Evolutionary conservation across 1,140 invertebrate genomes (phyloP).

Genomic region (Anthonomus grandis): DNA sequence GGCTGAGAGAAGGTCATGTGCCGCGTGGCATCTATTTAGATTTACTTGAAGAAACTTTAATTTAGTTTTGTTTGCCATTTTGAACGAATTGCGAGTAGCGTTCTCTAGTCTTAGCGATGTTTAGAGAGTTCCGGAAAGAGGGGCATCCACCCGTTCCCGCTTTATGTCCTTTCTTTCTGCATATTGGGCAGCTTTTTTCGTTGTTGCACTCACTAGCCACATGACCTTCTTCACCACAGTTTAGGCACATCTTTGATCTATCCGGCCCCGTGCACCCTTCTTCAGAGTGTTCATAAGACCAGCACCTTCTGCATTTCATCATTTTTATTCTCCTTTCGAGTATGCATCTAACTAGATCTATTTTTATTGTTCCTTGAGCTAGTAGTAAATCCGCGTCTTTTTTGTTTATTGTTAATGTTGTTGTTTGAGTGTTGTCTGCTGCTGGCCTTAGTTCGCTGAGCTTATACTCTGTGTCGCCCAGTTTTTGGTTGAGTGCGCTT

Average conservation of each 20-base stretch:
- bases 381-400: not conserved
- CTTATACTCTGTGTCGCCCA: not conserved
- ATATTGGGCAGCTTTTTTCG: not conserved
- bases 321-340: not conserved
- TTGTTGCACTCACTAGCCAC: not conserved
- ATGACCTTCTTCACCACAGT: slow-evolving; percentile 3
- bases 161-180: not conserved
- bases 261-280: slow-evolving; percentile 10
- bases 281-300: not conserved
- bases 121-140: not conserved
- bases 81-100: too few relatives aligned
- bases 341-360: not conserved
- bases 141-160: not conserved
- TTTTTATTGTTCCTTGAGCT: not conserved
- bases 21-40: too few relatives aligned
- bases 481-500: not conserved
- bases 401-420: not conserved
- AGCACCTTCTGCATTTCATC: not conserved
- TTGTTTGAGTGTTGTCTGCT: not conserved
- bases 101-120: too few relatives aligned
- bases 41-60: too few relatives aligned
- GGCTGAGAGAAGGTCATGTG: too few relatives aligned
- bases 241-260: too few relatives aligned
- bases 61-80: too few relatives aligned
- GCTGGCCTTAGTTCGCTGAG: not conserved